Evolutionary conservation across 2,888 invertebrate species (phyloP).

Genomic region (Ectemnius lituratus): DNA sequence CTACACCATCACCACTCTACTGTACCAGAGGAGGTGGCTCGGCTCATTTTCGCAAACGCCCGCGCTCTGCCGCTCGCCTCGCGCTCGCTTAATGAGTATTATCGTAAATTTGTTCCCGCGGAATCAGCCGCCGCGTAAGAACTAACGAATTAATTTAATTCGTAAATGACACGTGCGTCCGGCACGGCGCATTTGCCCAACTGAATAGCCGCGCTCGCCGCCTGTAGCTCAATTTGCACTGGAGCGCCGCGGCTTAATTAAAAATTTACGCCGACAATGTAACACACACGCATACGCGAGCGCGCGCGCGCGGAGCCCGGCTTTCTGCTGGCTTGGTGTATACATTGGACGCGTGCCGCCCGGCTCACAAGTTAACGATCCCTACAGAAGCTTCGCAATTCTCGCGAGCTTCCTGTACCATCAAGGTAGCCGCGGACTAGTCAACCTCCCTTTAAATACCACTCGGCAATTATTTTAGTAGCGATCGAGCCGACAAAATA

Average conservation of each 20-base stretch:
- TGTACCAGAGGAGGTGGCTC: constrained; percentile 7
- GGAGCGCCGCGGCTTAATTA: constrained; percentile 53
- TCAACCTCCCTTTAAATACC: neutral
- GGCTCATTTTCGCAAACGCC: constrained; percentile 25
- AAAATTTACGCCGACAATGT: constrained; percentile 57
- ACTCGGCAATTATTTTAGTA: neutral
- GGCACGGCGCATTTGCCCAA: constrained; percentile 51
- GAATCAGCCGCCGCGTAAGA: constrained; percentile 36
- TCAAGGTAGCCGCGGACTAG: constrained; percentile 1
- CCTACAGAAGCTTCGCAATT: constrained; percentile 3
- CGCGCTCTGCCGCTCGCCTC: neutral
- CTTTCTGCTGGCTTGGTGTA: neutral
- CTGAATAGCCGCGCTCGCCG: constrained; percentile 40
- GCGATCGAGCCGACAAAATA: constrained; percentile 5
- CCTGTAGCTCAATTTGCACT: constrained; percentile 58
- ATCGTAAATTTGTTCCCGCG: constrained; percentile 51
- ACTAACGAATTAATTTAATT: constrained; percentile 58
- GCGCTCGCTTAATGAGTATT: constrained; percentile 48
- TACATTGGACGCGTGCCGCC: constrained; percentile 10
- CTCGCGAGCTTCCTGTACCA: neutral
- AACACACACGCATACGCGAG: constrained; percentile 2
- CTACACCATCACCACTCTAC: neutral
- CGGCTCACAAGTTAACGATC: constrained; percentile 14
- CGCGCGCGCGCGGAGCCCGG: neutral
- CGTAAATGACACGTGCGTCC: constrained; percentile 56